These are phyloP conservation scores for Perognathus longimembris DNA, from an alignment of 2,113 vertebrate genomes.

Conservation along the genomic window DNA sequence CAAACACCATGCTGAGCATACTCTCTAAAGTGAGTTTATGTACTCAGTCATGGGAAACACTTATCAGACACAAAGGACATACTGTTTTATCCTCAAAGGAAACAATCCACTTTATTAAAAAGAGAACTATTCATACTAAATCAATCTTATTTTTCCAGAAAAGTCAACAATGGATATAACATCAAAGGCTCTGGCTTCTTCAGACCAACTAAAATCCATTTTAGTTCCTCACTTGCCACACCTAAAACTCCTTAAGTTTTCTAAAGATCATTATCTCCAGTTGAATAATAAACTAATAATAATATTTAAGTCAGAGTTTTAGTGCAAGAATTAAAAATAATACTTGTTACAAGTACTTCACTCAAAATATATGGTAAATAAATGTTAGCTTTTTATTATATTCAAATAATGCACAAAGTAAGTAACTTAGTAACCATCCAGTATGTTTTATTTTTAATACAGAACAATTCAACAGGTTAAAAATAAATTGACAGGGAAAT, in stretches of 20 bases:
- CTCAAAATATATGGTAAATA: not conserved
- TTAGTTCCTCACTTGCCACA: not conserved
- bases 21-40: not conserved
- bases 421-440: not conserved
- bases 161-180: not conserved
- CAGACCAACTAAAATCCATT: not conserved
- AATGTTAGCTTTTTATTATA: not conserved
- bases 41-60: not conserved
- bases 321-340: not conserved
- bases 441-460: not conserved
- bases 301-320: not conserved
- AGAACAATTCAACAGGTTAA: not conserved
- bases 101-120: slow-evolving; percentile 13
- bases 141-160: not conserved
- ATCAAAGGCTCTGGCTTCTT: slow-evolving; percentile 2
- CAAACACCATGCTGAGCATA: not conserved
- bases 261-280: not conserved
- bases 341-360: not conserved
- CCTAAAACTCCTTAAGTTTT: not conserved
- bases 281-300: not conserved
- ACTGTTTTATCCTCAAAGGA: slow-evolving; percentile 11
- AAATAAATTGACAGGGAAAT: not conserved
- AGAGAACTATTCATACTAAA: not conserved
- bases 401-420: slow-evolving; percentile 28
- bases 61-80: not conserved